phyloP scores from a whole-genome alignment of 2,797 vertebrate species.

The Rhynchotus rufescens region DNA sequence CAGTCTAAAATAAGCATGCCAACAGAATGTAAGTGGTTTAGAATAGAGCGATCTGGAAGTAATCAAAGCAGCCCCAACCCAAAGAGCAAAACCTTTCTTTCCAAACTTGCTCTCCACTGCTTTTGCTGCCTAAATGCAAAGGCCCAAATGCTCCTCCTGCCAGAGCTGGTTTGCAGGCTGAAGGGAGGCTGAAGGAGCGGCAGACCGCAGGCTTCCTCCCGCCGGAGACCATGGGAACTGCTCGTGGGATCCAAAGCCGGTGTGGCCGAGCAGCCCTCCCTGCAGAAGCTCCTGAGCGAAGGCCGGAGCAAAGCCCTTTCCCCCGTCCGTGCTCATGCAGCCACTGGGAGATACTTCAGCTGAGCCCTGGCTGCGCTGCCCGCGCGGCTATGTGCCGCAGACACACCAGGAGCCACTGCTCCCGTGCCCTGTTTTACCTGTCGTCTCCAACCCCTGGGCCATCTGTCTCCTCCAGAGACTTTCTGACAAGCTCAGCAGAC shows the following conservation, averaged over 20 bases:
- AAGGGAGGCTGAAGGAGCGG: neutral
- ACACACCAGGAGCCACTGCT: fast-evolving
- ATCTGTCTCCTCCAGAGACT: fast-evolving
- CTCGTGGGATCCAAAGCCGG: too few species aligned
- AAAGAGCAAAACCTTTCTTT: neutral
- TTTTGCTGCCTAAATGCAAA: neutral
- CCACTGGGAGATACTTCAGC: neutral
- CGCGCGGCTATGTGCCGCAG: neutral
- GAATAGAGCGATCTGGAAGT: neutral
- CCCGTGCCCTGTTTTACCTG: fast-evolving
- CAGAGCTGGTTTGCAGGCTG: neutral
- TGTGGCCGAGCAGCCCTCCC: neutral
- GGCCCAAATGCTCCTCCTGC: neutral
- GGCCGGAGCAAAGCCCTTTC: neutral
- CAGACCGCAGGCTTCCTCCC: neutral
- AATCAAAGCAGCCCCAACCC: neutral
- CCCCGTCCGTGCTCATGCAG: neutral
- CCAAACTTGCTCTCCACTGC: neutral
- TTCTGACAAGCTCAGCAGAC: fast-evolving
- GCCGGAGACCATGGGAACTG: neutral
- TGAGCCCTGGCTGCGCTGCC: too few species aligned
- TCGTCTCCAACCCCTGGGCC: neutral
- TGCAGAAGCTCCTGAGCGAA: neutral
- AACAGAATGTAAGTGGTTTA: neutral
- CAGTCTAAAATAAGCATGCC: neutral